Conservation (phyloP, 2,888 invertebrate species). For the Halictus quadricinctus region DNA sequence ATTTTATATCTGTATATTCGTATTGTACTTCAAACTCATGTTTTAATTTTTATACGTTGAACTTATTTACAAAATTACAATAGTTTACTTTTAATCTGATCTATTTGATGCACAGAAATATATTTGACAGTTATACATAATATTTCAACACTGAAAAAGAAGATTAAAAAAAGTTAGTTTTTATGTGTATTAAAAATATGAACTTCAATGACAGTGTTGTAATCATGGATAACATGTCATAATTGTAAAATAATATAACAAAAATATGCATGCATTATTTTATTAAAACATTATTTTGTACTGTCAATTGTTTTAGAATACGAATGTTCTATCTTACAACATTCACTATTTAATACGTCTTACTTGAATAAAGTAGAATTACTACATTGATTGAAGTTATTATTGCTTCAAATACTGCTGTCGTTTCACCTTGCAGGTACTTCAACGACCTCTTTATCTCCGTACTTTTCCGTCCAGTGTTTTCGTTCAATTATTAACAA, state of each 20-base stretch:
- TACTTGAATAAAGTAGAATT: slow-evolving; percentile 25
- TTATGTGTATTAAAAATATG: background rate
- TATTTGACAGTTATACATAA: background rate
- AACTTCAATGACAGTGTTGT: background rate
- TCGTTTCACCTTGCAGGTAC: slow-evolving; percentile 1
- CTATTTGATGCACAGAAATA: background rate
- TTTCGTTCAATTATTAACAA: slow-evolving; percentile 4
- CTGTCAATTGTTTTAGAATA: background rate
- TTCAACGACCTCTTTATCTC: background rate
- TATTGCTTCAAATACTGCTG: slow-evolving; percentile 9
- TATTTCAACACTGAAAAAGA: background rate
- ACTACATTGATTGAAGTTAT: slow-evolving; percentile 18
- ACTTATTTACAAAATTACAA: background rate
- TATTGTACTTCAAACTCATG: background rate
- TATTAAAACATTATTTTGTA: background rate
- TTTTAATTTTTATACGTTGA: background rate
- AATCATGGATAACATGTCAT: background rate
- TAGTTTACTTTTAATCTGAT: background rate
- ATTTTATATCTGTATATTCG: background rate
- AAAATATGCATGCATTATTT: slow-evolving; percentile 13
- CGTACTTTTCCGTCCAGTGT: background rate
- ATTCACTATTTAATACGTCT: slow-evolving; percentile 17
- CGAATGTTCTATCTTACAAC: background rate
- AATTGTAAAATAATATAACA: slow-evolving; percentile 5
- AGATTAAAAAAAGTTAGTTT: background rate